Evolutionary conservation across 2,797 vertebrate species (phyloP), one percentile per base, ranked within the genome.

Genomic region (Pteropus rufus): DNA sequence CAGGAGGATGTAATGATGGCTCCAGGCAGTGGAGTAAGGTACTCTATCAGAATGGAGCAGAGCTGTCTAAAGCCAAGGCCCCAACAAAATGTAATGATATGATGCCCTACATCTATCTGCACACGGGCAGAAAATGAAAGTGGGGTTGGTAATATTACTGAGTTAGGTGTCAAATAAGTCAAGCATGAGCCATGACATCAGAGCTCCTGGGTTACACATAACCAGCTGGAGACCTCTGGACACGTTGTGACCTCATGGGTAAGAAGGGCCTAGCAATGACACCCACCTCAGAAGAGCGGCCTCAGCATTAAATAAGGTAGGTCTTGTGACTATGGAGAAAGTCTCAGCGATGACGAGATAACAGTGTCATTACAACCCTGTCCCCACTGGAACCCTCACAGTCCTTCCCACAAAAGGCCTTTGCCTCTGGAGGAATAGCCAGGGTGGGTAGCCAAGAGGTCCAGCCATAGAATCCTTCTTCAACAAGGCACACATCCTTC

Each of bases 21-120:
- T 21, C 10, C 1, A 5, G 72, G 34, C 34, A 7, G 2, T 6
- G 2, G 24, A 39, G 10, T 1, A 0, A 62, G 31, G 69, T 10
- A 5, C 4, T 82, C 44, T 36, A 26, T 34, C 36, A 0, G 4
- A 54, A 15, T 5, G 16, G 21, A 31, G 16, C 11, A 52, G 23
- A 69, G 24, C 15, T 11, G 5, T 21, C 52, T 24, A 52, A 91
- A 64, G 29, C 21, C 31, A 70, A 54, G 34, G 41, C 21, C n/a
- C 41, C 80, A 76, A 18, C 14, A 69, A 73, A 83, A 12, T 1
- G 16, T 5, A 23, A 56, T n/a, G 16, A 5, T 7, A 16, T 2
- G 5, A 26, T 10, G 75, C 24, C 19, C 34, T 15, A 4, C 24
- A 8, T 31, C 34, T 31, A 8, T 31, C 34, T 31, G 24, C 12